Base-by-base conservation (phyloP, 2,797 vertebrate genomes). In the Oreochromis mossambicus region DNA sequence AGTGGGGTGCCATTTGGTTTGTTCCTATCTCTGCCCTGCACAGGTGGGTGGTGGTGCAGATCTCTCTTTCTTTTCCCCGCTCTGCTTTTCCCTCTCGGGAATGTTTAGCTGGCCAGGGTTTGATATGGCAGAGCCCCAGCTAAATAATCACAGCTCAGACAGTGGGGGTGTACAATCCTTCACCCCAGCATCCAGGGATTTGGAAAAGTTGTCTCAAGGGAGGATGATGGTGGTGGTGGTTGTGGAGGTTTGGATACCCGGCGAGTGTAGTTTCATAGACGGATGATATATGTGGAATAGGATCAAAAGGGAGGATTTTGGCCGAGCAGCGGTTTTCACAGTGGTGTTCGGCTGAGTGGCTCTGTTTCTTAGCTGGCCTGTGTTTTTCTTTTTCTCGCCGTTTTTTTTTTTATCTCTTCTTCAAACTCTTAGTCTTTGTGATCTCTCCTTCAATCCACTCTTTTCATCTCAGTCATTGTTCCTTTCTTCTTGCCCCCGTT, bases 231-330 rank as follows among this genome's bases (percentile, higher is more conserved):
- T 58, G 55, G 5, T 76, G 41, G 26, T 24, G 80, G 70, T 76
- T 21, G 24, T 61, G 75, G 85, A 46, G 70, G 77, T 79, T 81
- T 51, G 81, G 81, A 79, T 19, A 77, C 86, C 89, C 73, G 80
- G 87, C 8, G 63, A 83, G 81, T 86, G 51, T 92, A 38, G 24
- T 88, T 91, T 92, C 86, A 84, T 80, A 88, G 84, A 83, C 50
- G 70, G 80, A 90, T 56, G 88, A 94, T 90, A 81, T 78, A 89
- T 85, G 88, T 91, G 90, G 87, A 93, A 87, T 48, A 56, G 79
- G 89, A 92, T 94, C 90, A 94, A 88, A 94, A 77, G 80, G 54
- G 77, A 56, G 84, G 84, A 91, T 92, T 94, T 93, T 83, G 86
- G 86, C 87, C 38, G 8, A 90, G 87, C 61, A 5, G 80, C 80